Evolutionary conservation across 2,888 invertebrate species (phyloP).

Genomic region (Fissipunctia ypsillon): DNA sequence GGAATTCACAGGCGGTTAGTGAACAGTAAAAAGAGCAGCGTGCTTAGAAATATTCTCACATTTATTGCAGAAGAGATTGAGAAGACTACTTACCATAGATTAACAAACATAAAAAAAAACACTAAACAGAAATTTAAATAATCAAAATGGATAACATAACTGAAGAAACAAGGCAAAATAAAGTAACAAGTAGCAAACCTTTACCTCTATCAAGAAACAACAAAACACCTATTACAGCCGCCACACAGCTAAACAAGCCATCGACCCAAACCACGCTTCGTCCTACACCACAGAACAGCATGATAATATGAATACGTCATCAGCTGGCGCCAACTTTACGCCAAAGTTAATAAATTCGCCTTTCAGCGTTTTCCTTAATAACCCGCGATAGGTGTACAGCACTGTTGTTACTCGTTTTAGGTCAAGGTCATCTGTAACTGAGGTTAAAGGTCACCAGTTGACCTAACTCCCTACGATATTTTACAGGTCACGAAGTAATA

Average conservation of each 20-base stretch:
- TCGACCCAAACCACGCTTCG: conserved; percentile 40
- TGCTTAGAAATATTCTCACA: not conserved
- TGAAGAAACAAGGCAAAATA: too few relatives aligned
- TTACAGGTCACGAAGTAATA: conserved; percentile 25
- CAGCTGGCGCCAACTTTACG: conserved; percentile 41
- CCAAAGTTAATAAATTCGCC: conserved; percentile 25
- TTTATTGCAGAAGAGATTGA: not conserved
- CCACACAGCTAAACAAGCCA: conserved; percentile 10
- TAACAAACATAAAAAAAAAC: not conserved
- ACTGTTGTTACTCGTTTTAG: conserved; percentile 36
- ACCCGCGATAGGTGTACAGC: conserved; percentile 14
- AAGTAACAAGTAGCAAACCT: too few relatives aligned
- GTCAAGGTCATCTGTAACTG: conserved; percentile 47
- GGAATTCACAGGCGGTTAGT: not conserved
- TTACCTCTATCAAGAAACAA: conserved; percentile 14
- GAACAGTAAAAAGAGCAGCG: not conserved
- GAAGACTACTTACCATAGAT: not conserved
- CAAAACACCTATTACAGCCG: conserved; percentile 19
- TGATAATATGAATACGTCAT: conserved; percentile 44
- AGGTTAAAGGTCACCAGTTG: conserved; percentile 37
- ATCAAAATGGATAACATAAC: too few relatives aligned
- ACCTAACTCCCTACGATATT: conserved; percentile 17
- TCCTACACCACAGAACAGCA: conserved; percentile 46
- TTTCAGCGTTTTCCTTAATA: conserved; percentile 47
- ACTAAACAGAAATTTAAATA: too few relatives aligned